Evolutionary conservation across 2,113 vertebrate genomes (phyloP), one percentile per base, ranked within the genome.

Genomic region (Albula glossodonta): DNA sequence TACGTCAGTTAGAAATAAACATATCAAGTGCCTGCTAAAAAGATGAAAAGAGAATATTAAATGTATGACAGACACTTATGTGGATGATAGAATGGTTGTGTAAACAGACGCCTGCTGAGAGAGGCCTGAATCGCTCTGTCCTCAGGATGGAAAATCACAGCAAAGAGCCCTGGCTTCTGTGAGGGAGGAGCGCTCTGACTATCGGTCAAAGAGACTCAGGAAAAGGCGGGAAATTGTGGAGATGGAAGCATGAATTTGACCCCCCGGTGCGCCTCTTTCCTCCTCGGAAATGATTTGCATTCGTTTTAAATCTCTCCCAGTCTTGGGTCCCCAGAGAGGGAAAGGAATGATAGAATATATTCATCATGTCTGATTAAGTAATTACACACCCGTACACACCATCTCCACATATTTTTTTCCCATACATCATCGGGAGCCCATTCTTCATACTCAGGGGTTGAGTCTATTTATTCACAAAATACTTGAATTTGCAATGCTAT

Each of bases 291-390:
- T 19, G 22, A 66, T 66, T 66, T 66, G 60, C 60, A 66, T 66
- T 66, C 60, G 22, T 66, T 66, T 66, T 66, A 66, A 66, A 66
- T 66, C 60, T 66, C 60, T 66, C 9, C 60, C 60, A 66, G 60
- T 66, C 60, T 66, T 66, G 1, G 4, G 22, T 66, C 60, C 60
- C 60, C 60, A 66, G 60, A 66, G 60, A 66, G 19, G 17, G 60
- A 15, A 66, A 19, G 60, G 22, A 5, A 19, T 66, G 60, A 17
- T 79, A 70, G 57, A 50, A 51, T 74, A 57, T 49, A 51, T 70
- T 70, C 22, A 70, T 74, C 82, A 48, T 19, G 19, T 49, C 82
- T 51, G 82, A 49, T 83, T 74, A 83, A 83, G 63, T 15, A 83
- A 83, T 83, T 48, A 74, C 63, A 83, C 57, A 83, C 41, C 48